Conservation (phyloP, 2,797 vertebrate species). For the Schizopygopsis pylzovi region DNA sequence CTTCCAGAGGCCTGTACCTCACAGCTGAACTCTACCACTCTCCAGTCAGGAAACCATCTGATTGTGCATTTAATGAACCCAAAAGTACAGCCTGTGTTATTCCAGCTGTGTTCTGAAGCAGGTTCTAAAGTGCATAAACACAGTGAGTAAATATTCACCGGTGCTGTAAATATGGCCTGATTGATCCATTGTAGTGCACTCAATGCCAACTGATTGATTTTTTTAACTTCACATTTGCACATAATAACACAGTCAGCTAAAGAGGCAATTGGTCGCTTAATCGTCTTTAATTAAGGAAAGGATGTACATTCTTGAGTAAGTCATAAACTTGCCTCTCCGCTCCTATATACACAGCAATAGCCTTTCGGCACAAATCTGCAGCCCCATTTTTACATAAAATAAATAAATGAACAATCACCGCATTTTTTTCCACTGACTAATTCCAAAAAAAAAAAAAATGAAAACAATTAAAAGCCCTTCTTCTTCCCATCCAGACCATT, state of each 20-base stretch:
- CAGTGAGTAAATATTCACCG: conserved; percentile 67
- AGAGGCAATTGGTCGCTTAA: conserved; percentile 22
- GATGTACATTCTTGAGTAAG: conserved; percentile 14
- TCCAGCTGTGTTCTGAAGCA: conserved; percentile 80
- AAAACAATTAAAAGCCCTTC: conserved; percentile 85
- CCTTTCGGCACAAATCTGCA: conserved; percentile 71
- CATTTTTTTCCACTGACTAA: conserved; percentile 83
- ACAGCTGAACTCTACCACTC: conserved; percentile 73
- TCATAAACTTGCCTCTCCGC: conserved; percentile 45
- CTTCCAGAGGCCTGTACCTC: conserved; percentile 65
- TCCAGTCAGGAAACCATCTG: conserved; percentile 77
- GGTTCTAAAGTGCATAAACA: conserved; percentile 76
- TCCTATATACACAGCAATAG: conserved; percentile 49
- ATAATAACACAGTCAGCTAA: conserved; percentile 47
- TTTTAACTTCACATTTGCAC: conserved; percentile 42
- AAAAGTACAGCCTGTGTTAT: conserved; percentile 78
- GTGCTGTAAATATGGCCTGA: conserved; percentile 57
- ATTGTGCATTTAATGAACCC: conserved; percentile 79
- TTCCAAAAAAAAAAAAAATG: conserved; percentile 65
- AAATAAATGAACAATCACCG: conserved; percentile 81
- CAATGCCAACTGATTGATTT: conserved; percentile 30
- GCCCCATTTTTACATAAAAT: conserved; percentile 69
- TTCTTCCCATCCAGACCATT: conserved; percentile 94
- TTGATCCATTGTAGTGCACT: conserved; percentile 55
- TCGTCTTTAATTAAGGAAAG: conserved; percentile 20